Evolutionary conservation across 2,797 vertebrate species (phyloP).

Genomic region (Neosilurus hyrtlii): DNA sequence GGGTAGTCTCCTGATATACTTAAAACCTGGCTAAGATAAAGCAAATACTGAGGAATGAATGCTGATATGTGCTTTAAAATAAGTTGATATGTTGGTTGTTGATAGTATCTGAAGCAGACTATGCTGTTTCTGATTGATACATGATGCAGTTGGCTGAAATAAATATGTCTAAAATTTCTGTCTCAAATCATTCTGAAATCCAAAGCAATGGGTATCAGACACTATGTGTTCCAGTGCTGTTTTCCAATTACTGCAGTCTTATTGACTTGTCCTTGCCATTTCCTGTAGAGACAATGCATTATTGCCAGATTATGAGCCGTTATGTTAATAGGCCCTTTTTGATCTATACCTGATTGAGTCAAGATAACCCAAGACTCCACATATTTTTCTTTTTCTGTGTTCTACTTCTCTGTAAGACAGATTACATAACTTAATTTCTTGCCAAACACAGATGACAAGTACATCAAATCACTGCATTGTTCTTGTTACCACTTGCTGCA

Average conservation of each 20-base stretch:
- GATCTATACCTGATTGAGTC: background rate
- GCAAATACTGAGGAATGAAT: background rate
- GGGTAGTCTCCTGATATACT: background rate
- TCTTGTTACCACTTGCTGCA: background rate
- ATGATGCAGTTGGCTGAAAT: no score
- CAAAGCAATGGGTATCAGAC: background rate
- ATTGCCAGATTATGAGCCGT: background rate
- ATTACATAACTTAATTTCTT: conserved; percentile 1
- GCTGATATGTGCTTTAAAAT: background rate
- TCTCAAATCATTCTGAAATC: background rate
- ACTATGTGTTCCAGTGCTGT: conserved; percentile 3
- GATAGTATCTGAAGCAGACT: background rate
- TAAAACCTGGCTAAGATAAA: background rate
- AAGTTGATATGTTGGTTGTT: background rate
- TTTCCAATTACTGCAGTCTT: conserved; percentile 7
- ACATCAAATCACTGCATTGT: background rate
- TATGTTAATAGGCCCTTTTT: background rate
- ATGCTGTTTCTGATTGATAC: background rate
- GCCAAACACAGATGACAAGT: background rate
- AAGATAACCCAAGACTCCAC: background rate
- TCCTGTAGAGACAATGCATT: background rate
- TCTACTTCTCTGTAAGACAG: background rate
- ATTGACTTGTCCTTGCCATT: conserved; percentile 8
- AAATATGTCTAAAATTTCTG: background rate
- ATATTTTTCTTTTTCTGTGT: background rate